Percentiles rank a stretch among this genome's conserved stretches.
Conservation (phyloP, 92 coral and sea anemone species). For the Actinostola sp. region DNA sequence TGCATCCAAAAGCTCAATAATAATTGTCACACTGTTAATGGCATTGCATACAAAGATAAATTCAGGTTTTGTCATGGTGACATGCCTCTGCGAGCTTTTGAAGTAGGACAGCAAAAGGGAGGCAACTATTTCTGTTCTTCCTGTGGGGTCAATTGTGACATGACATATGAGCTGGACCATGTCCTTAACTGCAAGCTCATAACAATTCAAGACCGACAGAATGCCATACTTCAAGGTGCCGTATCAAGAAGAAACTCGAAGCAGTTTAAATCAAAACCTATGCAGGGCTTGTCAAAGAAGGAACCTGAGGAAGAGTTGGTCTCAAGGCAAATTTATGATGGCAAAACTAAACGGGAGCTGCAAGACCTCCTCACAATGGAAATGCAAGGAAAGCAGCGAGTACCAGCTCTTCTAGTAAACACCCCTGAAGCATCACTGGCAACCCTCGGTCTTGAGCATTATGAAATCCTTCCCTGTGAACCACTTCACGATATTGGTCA, state of each 20-base stretch:
- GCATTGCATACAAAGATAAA: constrained; percentile 15
- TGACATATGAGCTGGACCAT: constrained; percentile 48
- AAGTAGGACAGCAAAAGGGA: constrained; percentile 52
- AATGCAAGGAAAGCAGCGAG: constrained; percentile 33
- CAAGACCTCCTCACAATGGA: constrained; percentile 16
- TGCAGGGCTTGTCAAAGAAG: constrained; percentile 17
- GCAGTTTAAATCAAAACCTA: constrained; percentile 38
- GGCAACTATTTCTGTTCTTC: constrained; percentile 65
- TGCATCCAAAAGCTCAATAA: constrained; percentile 9
- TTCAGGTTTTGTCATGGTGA: constrained; percentile 53
- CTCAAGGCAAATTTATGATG: constrained; percentile 30
- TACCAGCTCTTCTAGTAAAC: constrained; percentile 45
- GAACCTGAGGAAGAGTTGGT: constrained; percentile 43
- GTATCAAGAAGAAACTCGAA: constrained; percentile 36
- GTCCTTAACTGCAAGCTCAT: constrained; percentile 24
- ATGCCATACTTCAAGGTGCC: constrained; percentile 36
- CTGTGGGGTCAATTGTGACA: constrained; percentile 46
- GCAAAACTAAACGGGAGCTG: constrained; percentile 33
- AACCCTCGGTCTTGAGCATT: constrained; percentile 16
- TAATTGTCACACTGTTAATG: constrained; percentile 11
- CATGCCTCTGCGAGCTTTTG: constrained; percentile 45
- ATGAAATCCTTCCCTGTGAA: constrained; percentile 61
- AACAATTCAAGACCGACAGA: constrained; percentile 37
- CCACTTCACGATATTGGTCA: constrained; percentile 67
- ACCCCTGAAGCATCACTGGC: constrained; percentile 31